A percentile compares a stretch with the other conserved stretches of the same genome.
phyloP scores from a whole-genome alignment of 2,113 vertebrate species.

The Aythya baeri region DNA sequence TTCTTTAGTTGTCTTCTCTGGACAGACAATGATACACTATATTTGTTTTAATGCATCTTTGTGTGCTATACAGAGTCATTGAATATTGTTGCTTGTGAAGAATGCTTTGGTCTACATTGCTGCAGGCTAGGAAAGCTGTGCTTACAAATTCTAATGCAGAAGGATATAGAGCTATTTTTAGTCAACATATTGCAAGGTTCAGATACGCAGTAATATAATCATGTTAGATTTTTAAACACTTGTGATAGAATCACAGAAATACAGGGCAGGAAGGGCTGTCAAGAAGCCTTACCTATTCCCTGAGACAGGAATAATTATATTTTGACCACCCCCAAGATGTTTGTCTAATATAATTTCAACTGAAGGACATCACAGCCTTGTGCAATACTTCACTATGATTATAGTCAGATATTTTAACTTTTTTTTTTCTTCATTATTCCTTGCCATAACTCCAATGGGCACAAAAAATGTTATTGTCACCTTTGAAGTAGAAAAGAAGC shows the following conservation, averaged over 20 bases:
- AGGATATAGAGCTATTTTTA: slow-evolving; percentile 33
- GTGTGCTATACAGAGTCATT: slow-evolving; percentile 4
- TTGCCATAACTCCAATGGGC: neutral
- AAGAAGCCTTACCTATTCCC: neutral
- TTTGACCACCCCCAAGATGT: neutral
- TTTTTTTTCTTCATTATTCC: neutral
- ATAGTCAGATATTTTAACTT: neutral
- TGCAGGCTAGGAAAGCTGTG: slow-evolving; percentile 33
- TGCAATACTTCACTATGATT: neutral
- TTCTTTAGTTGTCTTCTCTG: neutral
- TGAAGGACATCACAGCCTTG: neutral
- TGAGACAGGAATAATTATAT: neutral
- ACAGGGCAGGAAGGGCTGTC: neutral
- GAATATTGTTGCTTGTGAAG: slow-evolving; percentile 8
- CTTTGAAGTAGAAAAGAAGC: neutral
- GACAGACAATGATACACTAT: slow-evolving; percentile 16
- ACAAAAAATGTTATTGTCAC: neutral
- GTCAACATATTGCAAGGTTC: neutral
- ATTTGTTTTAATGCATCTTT: slow-evolving; percentile 55
- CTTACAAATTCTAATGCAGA: slow-evolving; percentile 40
- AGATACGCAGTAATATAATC: neutral
- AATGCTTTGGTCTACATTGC: slow-evolving; percentile 34
- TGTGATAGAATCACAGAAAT: neutral
- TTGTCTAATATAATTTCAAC: neutral
- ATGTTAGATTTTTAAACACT: neutral